Evolutionary conservation across 2,797 vertebrate genomes (phyloP).

Genomic region (Ispidina picta): DNA sequence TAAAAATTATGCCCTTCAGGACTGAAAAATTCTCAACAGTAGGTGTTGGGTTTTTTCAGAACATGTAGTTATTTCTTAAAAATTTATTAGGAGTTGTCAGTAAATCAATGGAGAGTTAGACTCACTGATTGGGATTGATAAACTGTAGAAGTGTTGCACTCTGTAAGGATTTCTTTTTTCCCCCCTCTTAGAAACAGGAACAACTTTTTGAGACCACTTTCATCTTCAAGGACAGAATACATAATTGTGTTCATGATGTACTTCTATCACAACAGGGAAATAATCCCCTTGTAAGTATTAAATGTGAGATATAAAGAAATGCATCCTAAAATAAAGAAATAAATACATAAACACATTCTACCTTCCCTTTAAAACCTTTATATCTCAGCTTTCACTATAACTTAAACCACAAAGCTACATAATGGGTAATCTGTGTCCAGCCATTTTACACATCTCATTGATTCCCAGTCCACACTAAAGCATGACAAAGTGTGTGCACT

Average conservation of each 20-base stretch:
- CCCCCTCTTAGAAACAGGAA: background rate
- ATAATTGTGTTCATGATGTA: background rate
- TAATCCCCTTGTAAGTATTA: conserved; percentile 2
- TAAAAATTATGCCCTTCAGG: conserved; percentile 9
- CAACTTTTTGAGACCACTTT: background rate
- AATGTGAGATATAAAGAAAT: background rate
- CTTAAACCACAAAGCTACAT: background rate
- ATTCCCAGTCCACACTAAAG: background rate
- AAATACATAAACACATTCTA: background rate
- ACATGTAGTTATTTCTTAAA: background rate
- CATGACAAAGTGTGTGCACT: background rate
- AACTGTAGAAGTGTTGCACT: background rate
- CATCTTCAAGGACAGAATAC: conserved; percentile 26
- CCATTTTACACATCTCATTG: background rate
- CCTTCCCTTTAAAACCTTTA: background rate
- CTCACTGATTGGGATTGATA: conserved; percentile 30
- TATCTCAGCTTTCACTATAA: background rate
- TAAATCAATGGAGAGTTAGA: conserved; percentile 36
- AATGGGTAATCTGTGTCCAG: background rate
- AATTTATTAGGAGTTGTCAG: background rate
- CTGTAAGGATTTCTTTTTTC: background rate
- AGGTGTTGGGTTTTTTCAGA: background rate
- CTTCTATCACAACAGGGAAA: background rate
- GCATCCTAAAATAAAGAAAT: background rate
- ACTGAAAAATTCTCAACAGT: background rate